phyloP scores from a whole-genome alignment of 1,140 invertebrate species.

The Drosophila ohnishii region DNA sequence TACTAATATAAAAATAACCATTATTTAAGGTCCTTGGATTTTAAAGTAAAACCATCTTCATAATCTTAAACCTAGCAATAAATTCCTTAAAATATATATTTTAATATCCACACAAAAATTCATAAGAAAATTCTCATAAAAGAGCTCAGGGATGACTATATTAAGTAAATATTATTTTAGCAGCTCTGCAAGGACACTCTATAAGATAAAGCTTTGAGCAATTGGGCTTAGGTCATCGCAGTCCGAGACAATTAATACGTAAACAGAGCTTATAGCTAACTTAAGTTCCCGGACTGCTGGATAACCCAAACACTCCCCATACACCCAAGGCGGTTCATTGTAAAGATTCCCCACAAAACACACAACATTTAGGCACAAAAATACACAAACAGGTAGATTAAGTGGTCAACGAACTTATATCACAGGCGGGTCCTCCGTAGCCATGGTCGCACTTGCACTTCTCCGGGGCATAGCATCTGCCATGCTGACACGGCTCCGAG shows the following conservation, averaged over 20 bases:
- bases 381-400: background rate
- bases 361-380: constrained; percentile 30
- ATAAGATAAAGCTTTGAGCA: constrained; percentile 1
- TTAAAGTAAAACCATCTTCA: too few relatives aligned
- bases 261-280: background rate
- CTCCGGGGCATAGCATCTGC: constrained; percentile 92
- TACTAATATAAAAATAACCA: too few relatives aligned
- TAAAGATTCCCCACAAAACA: constrained; percentile 1
- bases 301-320: background rate
- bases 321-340: constrained; percentile 66
- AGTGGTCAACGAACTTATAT: constrained; percentile 89
- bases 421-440: constrained; percentile 93
- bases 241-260: background rate
- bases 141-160: background rate
- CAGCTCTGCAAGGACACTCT: constrained; percentile 31
- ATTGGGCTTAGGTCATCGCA: constrained; percentile 2
- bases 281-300: background rate
- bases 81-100: background rate
- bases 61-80: background rate
- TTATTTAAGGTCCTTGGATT: too few relatives aligned
- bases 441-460: constrained; percentile 93
- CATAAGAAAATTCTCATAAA: background rate
- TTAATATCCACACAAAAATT: background rate
- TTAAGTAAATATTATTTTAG: background rate
- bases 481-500: constrained; percentile 91